These are phyloP conservation scores for Aphaenogaster ashmeadi DNA, from an alignment of 1,140 invertebrate species.

Conservation along the genomic window DNA sequence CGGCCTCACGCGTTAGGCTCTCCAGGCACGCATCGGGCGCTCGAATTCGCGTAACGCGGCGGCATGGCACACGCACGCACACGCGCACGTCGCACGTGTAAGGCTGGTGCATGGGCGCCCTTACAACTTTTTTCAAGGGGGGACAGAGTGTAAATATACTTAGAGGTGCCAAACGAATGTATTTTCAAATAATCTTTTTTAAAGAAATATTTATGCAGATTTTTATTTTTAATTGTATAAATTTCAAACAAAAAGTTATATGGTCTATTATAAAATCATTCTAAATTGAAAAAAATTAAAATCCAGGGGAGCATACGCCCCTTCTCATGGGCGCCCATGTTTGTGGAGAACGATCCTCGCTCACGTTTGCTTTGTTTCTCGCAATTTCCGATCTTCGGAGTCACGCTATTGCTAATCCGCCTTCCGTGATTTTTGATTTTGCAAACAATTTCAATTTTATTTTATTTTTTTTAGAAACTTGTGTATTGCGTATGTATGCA, in stretches of 20 bases:
- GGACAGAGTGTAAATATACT: too few species aligned
- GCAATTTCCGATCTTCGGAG: background rate
- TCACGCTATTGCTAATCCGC: background rate
- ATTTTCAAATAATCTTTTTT: too few species aligned
- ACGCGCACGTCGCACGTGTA: background rate
- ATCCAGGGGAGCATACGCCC: too few species aligned
- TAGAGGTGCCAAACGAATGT: too few species aligned
- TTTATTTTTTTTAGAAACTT: background rate
- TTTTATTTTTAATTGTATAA: too few species aligned
- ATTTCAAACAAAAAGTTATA: too few species aligned
- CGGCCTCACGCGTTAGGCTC: conserved; percentile 77
- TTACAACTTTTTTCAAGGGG: too few species aligned
- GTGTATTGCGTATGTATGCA: background rate
- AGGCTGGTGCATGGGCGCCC: too few species aligned
- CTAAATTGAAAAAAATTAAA: too few species aligned
- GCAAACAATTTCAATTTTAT: background rate
- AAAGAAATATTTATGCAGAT: too few species aligned
- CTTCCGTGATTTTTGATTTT: background rate
- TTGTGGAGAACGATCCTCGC: background rate
- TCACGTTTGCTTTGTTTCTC: background rate
- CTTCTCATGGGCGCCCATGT: too few species aligned
- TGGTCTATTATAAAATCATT: too few species aligned
- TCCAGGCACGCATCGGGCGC: conserved; percentile 74
- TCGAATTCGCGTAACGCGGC: conserved; percentile 7
- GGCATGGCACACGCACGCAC: background rate